phyloP scores from a whole-genome alignment of 2,113 vertebrate species.

The Plotosus lineatus region DNA sequence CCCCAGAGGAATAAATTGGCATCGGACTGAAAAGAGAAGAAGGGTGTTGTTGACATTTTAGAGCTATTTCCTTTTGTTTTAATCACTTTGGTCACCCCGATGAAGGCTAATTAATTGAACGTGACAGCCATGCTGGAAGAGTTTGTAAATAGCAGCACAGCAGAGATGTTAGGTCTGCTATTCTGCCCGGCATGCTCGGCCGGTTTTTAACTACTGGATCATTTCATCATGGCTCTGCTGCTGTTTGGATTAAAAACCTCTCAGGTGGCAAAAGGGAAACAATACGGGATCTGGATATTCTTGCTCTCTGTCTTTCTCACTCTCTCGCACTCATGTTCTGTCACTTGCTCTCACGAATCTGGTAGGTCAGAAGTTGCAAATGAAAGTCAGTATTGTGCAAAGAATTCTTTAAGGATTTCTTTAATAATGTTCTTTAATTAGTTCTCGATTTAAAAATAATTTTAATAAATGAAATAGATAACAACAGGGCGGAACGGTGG shows the following conservation, averaged over 20 bases:
- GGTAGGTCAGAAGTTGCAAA: too few species aligned
- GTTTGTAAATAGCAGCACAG: conserved; percentile 67
- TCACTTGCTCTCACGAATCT: too few species aligned
- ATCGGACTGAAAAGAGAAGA: conserved; percentile 38
- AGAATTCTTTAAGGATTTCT: too few species aligned
- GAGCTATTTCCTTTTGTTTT: conserved; percentile 60
- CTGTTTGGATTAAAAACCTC: conserved; percentile 64
- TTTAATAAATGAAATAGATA: too few species aligned
- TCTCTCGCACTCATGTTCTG: too few species aligned
- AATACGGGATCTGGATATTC: conserved; percentile 52
- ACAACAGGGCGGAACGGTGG: too few species aligned
- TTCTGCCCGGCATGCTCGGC: conserved; percentile 46
- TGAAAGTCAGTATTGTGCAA: too few species aligned
- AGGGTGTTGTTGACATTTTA: conserved; percentile 37
- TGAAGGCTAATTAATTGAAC: conserved; percentile 68
- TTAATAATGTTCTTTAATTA: too few species aligned
- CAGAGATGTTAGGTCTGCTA: conserved; percentile 61
- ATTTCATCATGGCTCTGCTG: conserved; percentile 66
- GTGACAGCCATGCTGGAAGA: conserved; percentile 65
- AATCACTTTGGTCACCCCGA: conserved; percentile 68
- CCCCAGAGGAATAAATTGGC: conserved; percentile 46
- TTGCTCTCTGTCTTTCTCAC: conserved; percentile 10
- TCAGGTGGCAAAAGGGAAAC: conserved; percentile 57
- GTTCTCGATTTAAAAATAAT: too few species aligned
- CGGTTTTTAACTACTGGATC: conserved; percentile 67